Percentiles rank a stretch among this genome's conserved stretches.
phyloP scores from a whole-genome alignment of 2,113 vertebrate species.

The Sebastes schlegelii region DNA sequence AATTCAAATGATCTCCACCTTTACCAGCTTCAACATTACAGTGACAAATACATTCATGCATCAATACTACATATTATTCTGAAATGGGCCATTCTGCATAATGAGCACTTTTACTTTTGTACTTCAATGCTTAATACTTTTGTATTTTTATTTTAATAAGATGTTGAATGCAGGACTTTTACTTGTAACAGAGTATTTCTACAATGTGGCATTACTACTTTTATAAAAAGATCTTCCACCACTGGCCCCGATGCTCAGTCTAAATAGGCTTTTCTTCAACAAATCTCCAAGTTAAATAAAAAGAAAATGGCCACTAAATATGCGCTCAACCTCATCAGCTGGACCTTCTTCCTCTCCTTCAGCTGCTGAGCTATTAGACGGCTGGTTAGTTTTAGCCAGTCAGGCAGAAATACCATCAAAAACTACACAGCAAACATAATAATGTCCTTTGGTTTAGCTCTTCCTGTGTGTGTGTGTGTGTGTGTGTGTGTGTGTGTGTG shows the following conservation, averaged over 20 bases:
- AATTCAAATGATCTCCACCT: neutral
- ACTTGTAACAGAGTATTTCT: no score
- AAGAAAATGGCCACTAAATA: neutral
- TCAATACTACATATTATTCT: neutral
- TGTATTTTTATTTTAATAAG: no score
- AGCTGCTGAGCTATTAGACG: slow-evolving; percentile 4
- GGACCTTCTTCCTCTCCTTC: neutral
- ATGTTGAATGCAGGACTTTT: no score
- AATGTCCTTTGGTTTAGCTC: slow-evolving; percentile 15
- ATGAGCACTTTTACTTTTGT: neutral
- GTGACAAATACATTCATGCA: neutral
- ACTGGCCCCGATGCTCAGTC: neutral
- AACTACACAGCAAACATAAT: slow-evolving; percentile 43
- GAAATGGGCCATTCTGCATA: neutral
- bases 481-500: slow-evolving; percentile 18
- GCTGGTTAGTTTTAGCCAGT: slow-evolving; percentile 39
- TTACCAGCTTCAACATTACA: neutral
- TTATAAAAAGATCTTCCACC: neutral
- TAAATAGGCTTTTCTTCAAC: neutral
- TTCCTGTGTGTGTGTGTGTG: slow-evolving; percentile 10
- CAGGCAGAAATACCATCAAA: slow-evolving; percentile 47
- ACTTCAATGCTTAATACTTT: neutral
- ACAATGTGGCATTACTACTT: no score
- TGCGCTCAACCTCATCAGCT: neutral
- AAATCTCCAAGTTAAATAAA: neutral